Percentiles rank a stretch among this genome's conserved stretches.
phyloP scores from a whole-genome alignment of 2,888 invertebrate species.

The Epicampocera succincta region DNA sequence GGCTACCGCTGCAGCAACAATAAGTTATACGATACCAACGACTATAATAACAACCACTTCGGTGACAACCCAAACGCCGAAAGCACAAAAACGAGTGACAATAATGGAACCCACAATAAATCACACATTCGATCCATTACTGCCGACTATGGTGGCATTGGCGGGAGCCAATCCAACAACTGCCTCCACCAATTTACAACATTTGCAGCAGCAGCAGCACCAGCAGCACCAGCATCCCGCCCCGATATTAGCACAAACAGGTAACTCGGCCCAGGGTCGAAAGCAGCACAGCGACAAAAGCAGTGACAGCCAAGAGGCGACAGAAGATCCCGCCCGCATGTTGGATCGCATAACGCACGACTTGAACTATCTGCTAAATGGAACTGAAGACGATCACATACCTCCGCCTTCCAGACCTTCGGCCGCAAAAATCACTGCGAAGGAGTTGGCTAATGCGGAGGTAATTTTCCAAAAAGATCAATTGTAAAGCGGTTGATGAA shows the following conservation, averaged over 20 bases:
- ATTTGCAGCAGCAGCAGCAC: conserved; percentile 15
- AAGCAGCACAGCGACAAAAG: conserved; percentile 53
- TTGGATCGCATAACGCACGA: conserved; percentile 91
- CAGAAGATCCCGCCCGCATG: conserved; percentile 83
- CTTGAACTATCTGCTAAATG: conserved; percentile 90
- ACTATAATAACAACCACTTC: conserved; percentile 72
- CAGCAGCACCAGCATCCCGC: conserved; percentile 59
- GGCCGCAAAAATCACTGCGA: conserved; percentile 65
- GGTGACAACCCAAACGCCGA: conserved; percentile 77
- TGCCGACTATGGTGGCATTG: conserved; percentile 78
- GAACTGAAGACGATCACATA: conserved; percentile 81
- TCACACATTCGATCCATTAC: conserved; percentile 79
- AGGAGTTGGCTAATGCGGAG: conserved; percentile 45
- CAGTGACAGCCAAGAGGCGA: conserved; percentile 25
- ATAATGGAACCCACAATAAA: conserved; percentile 79
- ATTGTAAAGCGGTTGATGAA: conserved; percentile 22
- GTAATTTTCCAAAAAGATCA: conserved; percentile 59
- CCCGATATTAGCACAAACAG: conserved; percentile 74
- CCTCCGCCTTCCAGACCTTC: conserved; percentile 73
- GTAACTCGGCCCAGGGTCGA: conserved; percentile 11
- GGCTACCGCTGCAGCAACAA: conserved; percentile 70
- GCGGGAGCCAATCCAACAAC: conserved; percentile 70
- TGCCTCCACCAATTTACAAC: conserved; percentile 29
- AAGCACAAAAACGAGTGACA: conserved; percentile 80
- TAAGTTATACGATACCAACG: conserved; percentile 69